Evolutionary conservation across 2,888 invertebrate species (phyloP).

Genomic region (Cheilosia grossa): DNA sequence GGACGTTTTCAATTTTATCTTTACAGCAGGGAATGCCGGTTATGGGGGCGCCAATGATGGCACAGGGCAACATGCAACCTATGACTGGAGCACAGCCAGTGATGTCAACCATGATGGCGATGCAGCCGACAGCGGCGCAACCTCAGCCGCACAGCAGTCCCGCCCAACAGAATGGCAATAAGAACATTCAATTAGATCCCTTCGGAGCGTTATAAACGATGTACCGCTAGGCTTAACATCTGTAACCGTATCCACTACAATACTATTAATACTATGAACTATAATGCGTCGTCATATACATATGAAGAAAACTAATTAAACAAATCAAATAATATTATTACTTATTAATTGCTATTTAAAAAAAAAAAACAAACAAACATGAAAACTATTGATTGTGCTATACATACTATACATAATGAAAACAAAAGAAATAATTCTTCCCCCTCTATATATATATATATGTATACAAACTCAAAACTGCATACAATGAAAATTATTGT

Average conservation of each 20-base stretch:
- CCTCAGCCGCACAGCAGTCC: conserved; percentile 79
- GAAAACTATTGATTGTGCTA: conserved; percentile 66
- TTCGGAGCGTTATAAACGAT: conserved; percentile 84
- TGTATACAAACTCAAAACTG: conserved; percentile 30
- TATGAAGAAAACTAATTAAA: conserved; percentile 37
- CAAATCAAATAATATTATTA: conserved; percentile 56
- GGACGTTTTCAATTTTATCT: conserved; percentile 34
- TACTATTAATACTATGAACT: conserved; percentile 45
- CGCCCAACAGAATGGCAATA: conserved; percentile 79
- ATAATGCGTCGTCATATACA: conserved; percentile 23
- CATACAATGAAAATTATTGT: conserved; percentile 49
- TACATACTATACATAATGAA: conserved; percentile 31
- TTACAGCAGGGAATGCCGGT: conserved; percentile 83
- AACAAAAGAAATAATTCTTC: conserved; percentile 21
- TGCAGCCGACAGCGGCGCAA: conserved; percentile 79
- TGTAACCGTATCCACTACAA: conserved; percentile 57
- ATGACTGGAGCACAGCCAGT: conserved; percentile 82
- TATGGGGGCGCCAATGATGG: conserved; percentile 83
- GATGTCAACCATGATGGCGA: conserved; percentile 72
- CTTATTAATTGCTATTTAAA: conserved; percentile 63
- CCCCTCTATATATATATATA: conserved; percentile 46
- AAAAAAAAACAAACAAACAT: background rate
- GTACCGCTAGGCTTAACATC: conserved; percentile 1
- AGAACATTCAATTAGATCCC: conserved; percentile 85
- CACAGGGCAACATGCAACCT: conserved; percentile 80